Conservation (phyloP, 2,888 invertebrate species). For the Tetanocera ferruginea region DNA sequence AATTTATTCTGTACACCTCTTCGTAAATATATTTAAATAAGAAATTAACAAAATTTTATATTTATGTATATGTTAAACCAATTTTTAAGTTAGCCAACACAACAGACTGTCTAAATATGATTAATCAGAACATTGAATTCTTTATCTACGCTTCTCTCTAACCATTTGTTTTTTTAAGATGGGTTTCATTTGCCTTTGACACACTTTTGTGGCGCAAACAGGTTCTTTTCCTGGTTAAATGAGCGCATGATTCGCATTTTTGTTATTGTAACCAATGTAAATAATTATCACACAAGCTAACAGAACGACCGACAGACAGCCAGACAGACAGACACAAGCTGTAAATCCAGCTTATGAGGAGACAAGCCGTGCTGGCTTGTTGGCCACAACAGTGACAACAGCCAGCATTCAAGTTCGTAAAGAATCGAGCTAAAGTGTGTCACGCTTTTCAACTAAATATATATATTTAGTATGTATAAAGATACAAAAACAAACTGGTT, state of each 20-base stretch:
- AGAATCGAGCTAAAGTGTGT: constrained; percentile 45
- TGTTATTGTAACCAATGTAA: constrained; percentile 5
- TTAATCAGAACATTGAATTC: too few species aligned
- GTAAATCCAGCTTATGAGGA: background rate
- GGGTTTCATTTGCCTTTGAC: constrained; percentile 9
- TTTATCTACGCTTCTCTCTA: too few species aligned
- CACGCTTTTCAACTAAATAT: constrained; percentile 37
- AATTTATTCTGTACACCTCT: background rate
- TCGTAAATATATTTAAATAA: background rate
- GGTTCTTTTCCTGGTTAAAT: constrained; percentile 25
- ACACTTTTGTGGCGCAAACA: constrained; percentile 3
- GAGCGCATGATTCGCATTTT: background rate
- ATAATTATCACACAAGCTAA: background rate
- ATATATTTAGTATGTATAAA: too few species aligned
- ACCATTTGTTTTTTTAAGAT: too few species aligned
- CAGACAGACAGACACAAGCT: background rate
- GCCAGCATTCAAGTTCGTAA: constrained; percentile 19
- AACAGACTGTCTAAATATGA: too few species aligned
- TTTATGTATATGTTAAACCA: too few species aligned
- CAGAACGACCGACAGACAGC: background rate
- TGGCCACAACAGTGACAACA: background rate
- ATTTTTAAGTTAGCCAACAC: background rate
- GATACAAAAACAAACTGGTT: background rate
- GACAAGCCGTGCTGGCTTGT: background rate
- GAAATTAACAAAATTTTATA: background rate